Evolutionary conservation across 2,797 vertebrate genomes (phyloP).

Genomic region (Sebastes steindachneri): DNA sequence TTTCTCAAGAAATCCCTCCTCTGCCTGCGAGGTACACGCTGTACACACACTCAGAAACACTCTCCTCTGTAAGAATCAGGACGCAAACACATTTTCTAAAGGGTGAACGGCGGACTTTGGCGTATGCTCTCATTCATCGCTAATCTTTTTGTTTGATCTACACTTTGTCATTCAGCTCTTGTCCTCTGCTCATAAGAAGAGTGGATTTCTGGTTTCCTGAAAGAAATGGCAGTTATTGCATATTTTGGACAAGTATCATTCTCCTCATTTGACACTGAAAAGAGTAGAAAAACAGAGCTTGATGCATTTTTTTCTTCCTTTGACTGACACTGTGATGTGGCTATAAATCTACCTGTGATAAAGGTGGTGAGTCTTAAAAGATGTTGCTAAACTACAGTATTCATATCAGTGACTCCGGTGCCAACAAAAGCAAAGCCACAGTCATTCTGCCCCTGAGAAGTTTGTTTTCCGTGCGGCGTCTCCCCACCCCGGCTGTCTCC

Average conservation of each 20-base stretch:
- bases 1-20: background rate
- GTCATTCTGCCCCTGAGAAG: constrained; percentile 7
- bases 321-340: background rate
- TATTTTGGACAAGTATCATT: background rate
- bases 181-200: constrained; percentile 13
- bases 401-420: background rate
- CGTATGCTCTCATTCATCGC: background rate
- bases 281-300: background rate
- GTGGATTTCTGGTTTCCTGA: background rate
- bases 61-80: background rate
- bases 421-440: constrained; percentile 2
- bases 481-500: background rate
- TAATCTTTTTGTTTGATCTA: constrained; percentile 48
- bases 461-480: constrained; percentile 1
- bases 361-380: background rate
- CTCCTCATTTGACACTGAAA: background rate
- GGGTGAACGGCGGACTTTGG: constrained; percentile 4
- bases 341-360: background rate
- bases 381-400: background rate
- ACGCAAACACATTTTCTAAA: constrained; percentile 34
- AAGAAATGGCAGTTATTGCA: background rate
- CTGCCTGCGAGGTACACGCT: background rate
- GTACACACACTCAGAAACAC: background rate
- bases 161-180: constrained; percentile 35
- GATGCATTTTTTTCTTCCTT: background rate